Conservation (phyloP, 2,888 invertebrate species). For the Dynastes maya region DNA sequence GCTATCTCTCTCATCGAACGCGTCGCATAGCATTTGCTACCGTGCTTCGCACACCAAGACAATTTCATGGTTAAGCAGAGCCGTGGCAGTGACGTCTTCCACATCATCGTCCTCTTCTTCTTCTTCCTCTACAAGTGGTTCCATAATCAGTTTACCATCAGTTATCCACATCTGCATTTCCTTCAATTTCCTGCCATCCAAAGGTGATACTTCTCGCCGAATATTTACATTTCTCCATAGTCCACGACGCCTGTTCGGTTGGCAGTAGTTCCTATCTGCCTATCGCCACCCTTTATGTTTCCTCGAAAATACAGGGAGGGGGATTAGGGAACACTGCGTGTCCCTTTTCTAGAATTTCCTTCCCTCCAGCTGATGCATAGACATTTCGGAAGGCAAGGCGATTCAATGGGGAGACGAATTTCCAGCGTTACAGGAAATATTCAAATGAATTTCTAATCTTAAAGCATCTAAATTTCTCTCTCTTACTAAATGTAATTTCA, state of each 20-base stretch:
- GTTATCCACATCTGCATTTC: slow-evolving; percentile 65
- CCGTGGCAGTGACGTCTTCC: slow-evolving; percentile 11
- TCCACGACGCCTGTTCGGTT: slow-evolving; percentile 55
- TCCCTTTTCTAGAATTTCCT: slow-evolving; percentile 31
- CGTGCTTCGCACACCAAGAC: not conserved
- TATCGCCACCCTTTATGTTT: slow-evolving; percentile 22
- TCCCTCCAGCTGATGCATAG: slow-evolving; percentile 25
- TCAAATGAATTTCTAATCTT: slow-evolving; percentile 73
- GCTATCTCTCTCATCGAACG: slow-evolving; percentile 18
- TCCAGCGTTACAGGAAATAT: slow-evolving; percentile 67
- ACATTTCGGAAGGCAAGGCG: slow-evolving; percentile 30
- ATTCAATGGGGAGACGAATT: slow-evolving; percentile 25
- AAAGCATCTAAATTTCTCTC: slow-evolving; percentile 51
- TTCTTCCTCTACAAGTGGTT: slow-evolving; percentile 46
- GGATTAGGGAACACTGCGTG: not conserved
- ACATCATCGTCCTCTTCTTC: slow-evolving; percentile 11
- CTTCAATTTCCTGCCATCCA: slow-evolving; percentile 62
- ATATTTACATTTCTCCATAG: slow-evolving; percentile 62
- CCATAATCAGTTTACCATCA: slow-evolving; percentile 64
- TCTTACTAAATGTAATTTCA: no score
- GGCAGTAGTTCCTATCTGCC: slow-evolving; percentile 44
- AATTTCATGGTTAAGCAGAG: slow-evolving; percentile 50
- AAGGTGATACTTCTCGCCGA: slow-evolving; percentile 59
- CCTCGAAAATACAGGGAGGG: not conserved
- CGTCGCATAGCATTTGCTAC: not conserved